These are phyloP conservation scores for Hirundo rustica DNA, from an alignment of 2,797 vertebrate species.

Conservation along the genomic window DNA sequence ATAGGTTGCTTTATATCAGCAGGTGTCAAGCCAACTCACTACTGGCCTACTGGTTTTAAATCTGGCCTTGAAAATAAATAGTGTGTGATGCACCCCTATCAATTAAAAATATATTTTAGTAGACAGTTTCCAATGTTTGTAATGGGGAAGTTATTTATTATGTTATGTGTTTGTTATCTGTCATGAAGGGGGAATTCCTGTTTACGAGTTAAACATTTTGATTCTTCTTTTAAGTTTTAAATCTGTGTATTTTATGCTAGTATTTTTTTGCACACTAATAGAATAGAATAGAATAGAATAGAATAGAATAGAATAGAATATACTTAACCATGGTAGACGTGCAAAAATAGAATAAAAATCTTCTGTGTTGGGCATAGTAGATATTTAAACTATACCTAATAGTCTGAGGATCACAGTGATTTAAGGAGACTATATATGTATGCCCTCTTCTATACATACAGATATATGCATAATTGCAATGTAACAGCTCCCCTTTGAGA, in stretches of 20 bases:
- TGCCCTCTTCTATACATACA: neutral
- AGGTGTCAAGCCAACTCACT: neutral
- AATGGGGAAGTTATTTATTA: neutral
- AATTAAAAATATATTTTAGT: neutral
- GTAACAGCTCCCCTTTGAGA: neutral
- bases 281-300: neutral
- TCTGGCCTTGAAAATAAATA: neutral
- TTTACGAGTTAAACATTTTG: neutral
- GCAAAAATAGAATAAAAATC: neutral
- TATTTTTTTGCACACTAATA: neutral
- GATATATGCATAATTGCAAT: neutral
- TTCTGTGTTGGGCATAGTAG: neutral
- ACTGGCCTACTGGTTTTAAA: neutral
- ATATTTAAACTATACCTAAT: neutral
- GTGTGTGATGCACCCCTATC: neutral
- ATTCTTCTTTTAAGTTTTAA: neutral
- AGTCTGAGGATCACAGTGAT: neutral
- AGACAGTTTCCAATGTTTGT: neutral
- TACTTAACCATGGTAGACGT: neutral
- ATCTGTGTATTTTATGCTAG: neutral
- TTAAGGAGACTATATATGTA: neutral
- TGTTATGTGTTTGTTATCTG: neutral
- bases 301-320: neutral
- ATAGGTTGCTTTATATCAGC: neutral
- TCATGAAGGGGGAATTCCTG: neutral